These are phyloP conservation scores for Caradrina clavipalpis DNA, from an alignment of 2,888 invertebrate species.

Conservation along the genomic window DNA sequence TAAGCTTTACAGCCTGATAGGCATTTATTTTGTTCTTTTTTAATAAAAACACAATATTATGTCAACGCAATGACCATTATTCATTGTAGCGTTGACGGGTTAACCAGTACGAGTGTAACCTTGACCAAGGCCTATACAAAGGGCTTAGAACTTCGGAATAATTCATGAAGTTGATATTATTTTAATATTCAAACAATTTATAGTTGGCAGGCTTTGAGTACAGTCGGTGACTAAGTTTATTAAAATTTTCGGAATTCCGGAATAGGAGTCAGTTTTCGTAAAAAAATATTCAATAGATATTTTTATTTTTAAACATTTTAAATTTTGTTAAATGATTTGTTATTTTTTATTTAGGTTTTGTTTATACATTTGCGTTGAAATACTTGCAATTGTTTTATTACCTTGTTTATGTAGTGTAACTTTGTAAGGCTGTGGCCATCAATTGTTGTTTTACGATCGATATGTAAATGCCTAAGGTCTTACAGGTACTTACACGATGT, in stretches of 20 bases:
- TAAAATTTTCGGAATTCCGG: neutral
- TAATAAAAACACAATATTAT: slow-evolving; percentile 30
- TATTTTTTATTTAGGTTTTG: no score
- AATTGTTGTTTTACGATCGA: slow-evolving; percentile 50
- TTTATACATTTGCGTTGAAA: neutral
- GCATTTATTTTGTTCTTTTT: slow-evolving; percentile 10
- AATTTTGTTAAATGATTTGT: no score
- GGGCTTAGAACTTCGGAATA: slow-evolving; percentile 39
- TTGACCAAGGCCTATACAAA: slow-evolving; percentile 48
- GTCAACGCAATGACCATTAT: slow-evolving; percentile 57
- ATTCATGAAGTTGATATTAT: slow-evolving; percentile 48
- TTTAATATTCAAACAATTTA: slow-evolving; percentile 36
- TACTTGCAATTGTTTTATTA: slow-evolving; percentile 18
- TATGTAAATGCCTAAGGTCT: slow-evolving; percentile 55
- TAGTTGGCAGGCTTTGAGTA: slow-evolving; percentile 23
- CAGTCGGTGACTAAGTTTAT: slow-evolving; percentile 13
- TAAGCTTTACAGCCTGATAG: neutral
- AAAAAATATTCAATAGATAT: neutral
- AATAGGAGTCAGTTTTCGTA: neutral
- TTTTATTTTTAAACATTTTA: neutral
- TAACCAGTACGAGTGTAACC: slow-evolving; percentile 30
- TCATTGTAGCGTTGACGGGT: slow-evolving; percentile 55
- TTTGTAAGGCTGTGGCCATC: slow-evolving; percentile 43
- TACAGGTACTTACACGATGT: slow-evolving; percentile 29
- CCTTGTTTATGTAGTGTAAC: slow-evolving; percentile 15